Percentiles rank a stretch among this genome's conserved stretches.
phyloP scores from a whole-genome alignment of 2,888 invertebrate genomes.

The Meandrusa payeni region DNA sequence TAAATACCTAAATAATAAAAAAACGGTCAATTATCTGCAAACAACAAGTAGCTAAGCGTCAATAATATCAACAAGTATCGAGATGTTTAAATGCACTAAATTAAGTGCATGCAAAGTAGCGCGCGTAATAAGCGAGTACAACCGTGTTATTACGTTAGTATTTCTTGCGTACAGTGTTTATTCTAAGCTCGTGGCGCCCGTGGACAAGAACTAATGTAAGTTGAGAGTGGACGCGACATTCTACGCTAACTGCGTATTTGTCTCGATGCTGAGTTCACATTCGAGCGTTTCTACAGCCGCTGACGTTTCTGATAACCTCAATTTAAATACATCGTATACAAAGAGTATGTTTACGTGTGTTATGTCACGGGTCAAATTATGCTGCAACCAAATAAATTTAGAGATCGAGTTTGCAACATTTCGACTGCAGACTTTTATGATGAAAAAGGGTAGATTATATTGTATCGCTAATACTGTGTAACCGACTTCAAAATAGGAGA shows the following conservation, averaged over 20 bases:
- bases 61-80: background rate
- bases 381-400: no score
- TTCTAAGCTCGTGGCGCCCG: slow-evolving; percentile 35
- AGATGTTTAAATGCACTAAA: slow-evolving; percentile 5
- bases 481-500: no score
- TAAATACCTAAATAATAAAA: no score
- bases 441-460: no score
- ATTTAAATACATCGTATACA: slow-evolving; percentile 10
- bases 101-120: slow-evolving; percentile 22
- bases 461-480: no score
- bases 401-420: no score
- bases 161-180: slow-evolving; percentile 25
- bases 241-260: slow-evolving; percentile 14
- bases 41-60: no score
- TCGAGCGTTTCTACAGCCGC: slow-evolving; percentile 14
- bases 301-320: slow-evolving; percentile 17
- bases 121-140: slow-evolving; percentile 25
- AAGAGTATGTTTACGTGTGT: slow-evolving; percentile 1
- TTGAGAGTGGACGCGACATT: slow-evolving; percentile 32
- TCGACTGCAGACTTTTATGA: no score
- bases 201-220: slow-evolving; percentile 32
- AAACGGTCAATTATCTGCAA: no score
- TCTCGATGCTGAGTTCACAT: slow-evolving; percentile 9
- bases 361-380: background rate
- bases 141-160: slow-evolving; percentile 24